Evolutionary conservation across 2,797 vertebrate species (phyloP), one percentile per base, ranked within the genome.

Genomic region (Mallotus villosus): DNA sequence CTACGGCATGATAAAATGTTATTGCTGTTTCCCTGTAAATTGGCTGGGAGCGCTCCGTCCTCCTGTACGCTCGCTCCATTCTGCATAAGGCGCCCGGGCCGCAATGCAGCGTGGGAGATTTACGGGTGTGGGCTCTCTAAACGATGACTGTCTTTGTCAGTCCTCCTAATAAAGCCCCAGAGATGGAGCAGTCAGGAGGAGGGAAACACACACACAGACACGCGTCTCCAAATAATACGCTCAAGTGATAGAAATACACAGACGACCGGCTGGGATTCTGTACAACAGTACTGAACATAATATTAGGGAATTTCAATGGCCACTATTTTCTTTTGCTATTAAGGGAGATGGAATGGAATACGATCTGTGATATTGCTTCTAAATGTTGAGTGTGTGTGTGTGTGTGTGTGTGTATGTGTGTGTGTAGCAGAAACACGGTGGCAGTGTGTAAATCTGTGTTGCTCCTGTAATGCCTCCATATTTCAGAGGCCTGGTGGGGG

Each of bases 1-100:
- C 81, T 96, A 93, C 93, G 94, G 92, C 91, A 94, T 96, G 94
- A 96, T 95, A 95, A 95, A 96, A 96, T 95, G 94, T 95, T 95
- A 95, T 94, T 95, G 93, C 94, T 88, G 87, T 92, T 95, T 93
- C 94, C 92, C 94, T 95, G 92, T 95, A 96, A 96, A 96, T 97
- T 96, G 94, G 94, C 93, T 93, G 89, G 87, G 94, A 95, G 94
- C 88, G 93, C 70, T 80, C 67, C 17, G 76, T 79, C 79, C 73
- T 51, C 49, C 68, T 59, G 74, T 70, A 61, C 72, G 63, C 57
- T 37, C 86, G 90, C 92, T 92, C 91, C 90, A 92, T 90, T 94
- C 94, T 95, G 94, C 95, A 95, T 95, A 95, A 93, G 92, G 94
- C 89, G 90, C 85, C 90, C 90, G 70, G 77, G 82, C 84, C 55